A percentile compares a stretch with the other conserved stretches of the same genome.
Evolutionary conservation across 1,140 invertebrate genomes (phyloP).

Genomic region (Drosophila micromelanica): DNA sequence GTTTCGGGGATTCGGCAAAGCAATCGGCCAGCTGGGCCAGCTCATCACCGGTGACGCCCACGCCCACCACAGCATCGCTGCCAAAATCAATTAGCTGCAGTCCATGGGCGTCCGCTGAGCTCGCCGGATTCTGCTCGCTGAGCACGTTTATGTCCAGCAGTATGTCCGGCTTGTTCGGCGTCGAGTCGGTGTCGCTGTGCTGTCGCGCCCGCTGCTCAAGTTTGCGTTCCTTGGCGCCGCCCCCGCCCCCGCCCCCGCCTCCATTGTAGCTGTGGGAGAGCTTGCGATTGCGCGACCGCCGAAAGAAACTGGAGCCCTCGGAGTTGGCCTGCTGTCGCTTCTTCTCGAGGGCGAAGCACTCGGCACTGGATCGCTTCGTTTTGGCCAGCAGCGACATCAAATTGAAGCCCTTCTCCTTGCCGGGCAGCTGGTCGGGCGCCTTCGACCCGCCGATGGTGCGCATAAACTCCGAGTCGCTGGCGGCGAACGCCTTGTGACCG

Average conservation of each 20-base stretch:
- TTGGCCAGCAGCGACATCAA: conserved; percentile 70
- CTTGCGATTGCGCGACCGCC: conserved; percentile 75
- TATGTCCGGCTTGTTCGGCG: conserved; percentile 79
- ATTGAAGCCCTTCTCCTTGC: conserved; percentile 76
- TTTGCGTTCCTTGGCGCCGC: conserved; percentile 66
- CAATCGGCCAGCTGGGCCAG: conserved; percentile 74
- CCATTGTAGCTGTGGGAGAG: conserved; percentile 83
- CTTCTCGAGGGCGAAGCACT: conserved; percentile 75
- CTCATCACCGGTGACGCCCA: conserved; percentile 55
- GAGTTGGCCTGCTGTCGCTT: conserved; percentile 76
- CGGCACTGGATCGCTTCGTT: conserved; percentile 77
- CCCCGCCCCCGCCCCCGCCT: conserved; percentile 40
- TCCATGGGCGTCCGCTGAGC: conserved; percentile 35
- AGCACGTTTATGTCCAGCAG: conserved; percentile 80
- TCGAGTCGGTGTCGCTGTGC: conserved; percentile 80
- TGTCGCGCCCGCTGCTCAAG: conserved; percentile 66
- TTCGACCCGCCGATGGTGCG: conserved; percentile 61
- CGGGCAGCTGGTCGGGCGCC: conserved; percentile 33
- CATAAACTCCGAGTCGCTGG: conserved; percentile 82
- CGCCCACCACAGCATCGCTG: conserved; percentile 26
- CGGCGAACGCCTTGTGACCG: conserved; percentile 62
- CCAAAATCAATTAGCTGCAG: conserved; percentile 77
- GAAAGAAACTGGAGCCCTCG: conserved; percentile 75
- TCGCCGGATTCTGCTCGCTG: conserved; percentile 58
- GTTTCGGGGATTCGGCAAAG: conserved; percentile 68